Evolutionary conservation across 2,797 vertebrate species (phyloP), one percentile per base, ranked within the genome.

Genomic region (Numenius phaeopus): DNA sequence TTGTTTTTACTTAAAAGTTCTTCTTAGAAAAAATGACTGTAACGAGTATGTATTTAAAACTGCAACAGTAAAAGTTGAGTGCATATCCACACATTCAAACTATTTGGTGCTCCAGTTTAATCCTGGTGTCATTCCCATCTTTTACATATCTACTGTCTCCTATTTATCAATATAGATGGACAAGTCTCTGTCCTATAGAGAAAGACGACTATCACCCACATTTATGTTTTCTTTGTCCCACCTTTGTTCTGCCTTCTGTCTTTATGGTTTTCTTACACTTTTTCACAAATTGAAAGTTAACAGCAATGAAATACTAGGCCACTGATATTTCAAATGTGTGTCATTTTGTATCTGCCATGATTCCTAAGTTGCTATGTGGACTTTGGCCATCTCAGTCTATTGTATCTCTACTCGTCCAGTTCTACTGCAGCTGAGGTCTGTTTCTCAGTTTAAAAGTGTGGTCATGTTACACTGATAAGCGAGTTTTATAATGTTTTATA

Each of bases 201-300:
- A 55, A 44, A 88, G 40, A 94, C 67, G 66, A 95, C 44, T 32
- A 23, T 73, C 61, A 75, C 39, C 52, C 46, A 52, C 50, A 78
- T 90, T 55, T 46, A 40, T 40, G 23, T 24, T 61, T 70, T 61
- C 5, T 61, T 64, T 49, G 22, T 11, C 50, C 24, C 19, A 91
- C 26, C 77, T 87, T 57, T 65, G 73, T 83, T 97, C 67, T 93
- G n/a, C n/a, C 18, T 66, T 32, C 17, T 83, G 47, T 81, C 66
- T 44, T 83, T 29, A 72, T 65, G 54, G 44, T 66, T 95, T 90
- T 69, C 78, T 90, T 86, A 59, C 83, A 65, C 47, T 82, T 97
- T 97, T 94, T 96, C 89, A 94, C 86, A 96, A 97, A 90, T 78
- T 89, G 75, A 96, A 96, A 93, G 22, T 47, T 50, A 90, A 91